These are phyloP conservation scores for Hiodon alosoides DNA, from an alignment of 2,113 vertebrate genomes.

Conservation along the genomic window DNA sequence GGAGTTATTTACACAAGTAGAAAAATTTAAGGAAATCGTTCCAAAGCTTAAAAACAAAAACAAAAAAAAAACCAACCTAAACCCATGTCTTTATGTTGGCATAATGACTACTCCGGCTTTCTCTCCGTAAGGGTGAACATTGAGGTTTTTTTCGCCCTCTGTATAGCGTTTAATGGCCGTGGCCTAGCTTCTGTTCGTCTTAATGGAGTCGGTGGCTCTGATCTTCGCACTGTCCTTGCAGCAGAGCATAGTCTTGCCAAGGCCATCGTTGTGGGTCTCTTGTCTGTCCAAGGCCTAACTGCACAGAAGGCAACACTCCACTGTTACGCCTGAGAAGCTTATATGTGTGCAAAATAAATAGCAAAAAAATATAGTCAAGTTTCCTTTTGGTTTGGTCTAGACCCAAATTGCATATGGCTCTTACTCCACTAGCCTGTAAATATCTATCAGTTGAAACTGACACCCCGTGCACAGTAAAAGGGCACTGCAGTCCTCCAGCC, in stretches of 20 bases:
- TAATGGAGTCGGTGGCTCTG: slow-evolving; percentile 12
- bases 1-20: slow-evolving; percentile 40
- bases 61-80: slow-evolving; percentile 40
- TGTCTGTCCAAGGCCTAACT: background rate
- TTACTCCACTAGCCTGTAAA: too few species aligned
- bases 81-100: slow-evolving; percentile 54
- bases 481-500: too few species aligned
- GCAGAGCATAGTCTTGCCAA: too few species aligned
- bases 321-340: background rate
- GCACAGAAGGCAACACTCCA: background rate
- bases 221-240: too few species aligned
- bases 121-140: slow-evolving; percentile 28
- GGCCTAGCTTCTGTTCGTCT: slow-evolving; percentile 23
- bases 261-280: too few species aligned
- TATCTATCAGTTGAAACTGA: too few species aligned
- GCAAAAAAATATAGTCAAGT: too few species aligned
- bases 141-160: too few species aligned
- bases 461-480: too few species aligned
- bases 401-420: slow-evolving; percentile 3
- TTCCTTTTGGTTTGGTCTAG: background rate
- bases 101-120: slow-evolving; percentile 54
- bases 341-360: background rate
- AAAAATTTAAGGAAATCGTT: slow-evolving; percentile 25
- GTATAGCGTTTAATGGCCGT: too few species aligned
- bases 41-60: slow-evolving; percentile 43